Conservation (phyloP, 2,113 vertebrate species). For the Patagioenas fasciata region DNA sequence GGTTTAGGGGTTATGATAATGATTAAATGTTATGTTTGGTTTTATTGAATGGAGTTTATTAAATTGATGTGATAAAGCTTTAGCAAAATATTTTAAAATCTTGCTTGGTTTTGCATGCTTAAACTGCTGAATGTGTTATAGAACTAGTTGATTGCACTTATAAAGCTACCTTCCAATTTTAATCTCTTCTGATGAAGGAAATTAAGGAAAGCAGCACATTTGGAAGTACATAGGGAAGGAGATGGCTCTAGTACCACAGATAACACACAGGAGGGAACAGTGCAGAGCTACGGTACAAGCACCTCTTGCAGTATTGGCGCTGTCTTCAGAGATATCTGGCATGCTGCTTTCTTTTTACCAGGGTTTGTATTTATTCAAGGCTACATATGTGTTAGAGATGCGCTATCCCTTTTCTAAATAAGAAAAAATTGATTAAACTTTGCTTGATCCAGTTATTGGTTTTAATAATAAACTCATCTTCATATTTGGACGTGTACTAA, state of each 20-base stretch:
- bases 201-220: constrained; percentile 97
- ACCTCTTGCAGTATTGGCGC: constrained; percentile 85
- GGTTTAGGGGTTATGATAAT: background rate
- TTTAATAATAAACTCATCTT: background rate
- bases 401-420: constrained; percentile 70
- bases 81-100: background rate
- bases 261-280: constrained; percentile 93
- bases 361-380: constrained; percentile 91
- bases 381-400: constrained; percentile 62
- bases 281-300: constrained; percentile 83
- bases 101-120: constrained; percentile 63
- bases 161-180: constrained; percentile 74
- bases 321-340: constrained; percentile 98
- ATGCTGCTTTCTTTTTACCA: constrained; percentile 94
- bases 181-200: constrained; percentile 93
- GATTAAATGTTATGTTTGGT: background rate
- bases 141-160: constrained; percentile 64
- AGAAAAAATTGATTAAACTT: constrained; percentile 48
- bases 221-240: constrained; percentile 98
- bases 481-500: background rate
- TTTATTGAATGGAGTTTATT: background rate
- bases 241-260: constrained; percentile 99
- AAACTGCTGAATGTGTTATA: constrained; percentile 27
- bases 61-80: background rate
- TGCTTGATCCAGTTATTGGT: background rate